phyloP scores from a whole-genome alignment of 2,797 vertebrate species.

The Carcharodon carcharias region DNA sequence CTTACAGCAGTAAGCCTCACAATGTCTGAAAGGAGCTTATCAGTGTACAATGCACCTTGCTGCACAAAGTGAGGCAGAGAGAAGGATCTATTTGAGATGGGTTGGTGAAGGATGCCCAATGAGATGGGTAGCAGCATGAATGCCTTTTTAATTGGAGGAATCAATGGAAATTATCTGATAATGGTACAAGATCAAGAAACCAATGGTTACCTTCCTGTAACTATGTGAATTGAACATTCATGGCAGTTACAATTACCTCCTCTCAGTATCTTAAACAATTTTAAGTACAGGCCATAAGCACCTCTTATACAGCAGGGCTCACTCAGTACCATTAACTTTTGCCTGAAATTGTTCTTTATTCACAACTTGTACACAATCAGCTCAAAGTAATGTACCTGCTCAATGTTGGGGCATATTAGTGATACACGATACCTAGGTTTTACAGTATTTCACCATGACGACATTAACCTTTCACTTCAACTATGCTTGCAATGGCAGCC shows the following conservation, averaged over 20 bases:
- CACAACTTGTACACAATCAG: neutral
- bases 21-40: too few relatives aligned
- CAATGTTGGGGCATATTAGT: neutral
- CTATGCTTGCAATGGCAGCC: neutral
- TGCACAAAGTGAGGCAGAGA: neutral
- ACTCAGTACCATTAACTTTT: neutral
- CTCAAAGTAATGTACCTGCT: neutral
- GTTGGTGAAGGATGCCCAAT: neutral
- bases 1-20: too few relatives aligned
- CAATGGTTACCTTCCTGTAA: neutral
- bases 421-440: neutral
- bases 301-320: too few relatives aligned
- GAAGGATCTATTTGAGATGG: neutral
- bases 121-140: neutral
- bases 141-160: neutral
- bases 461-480: too few relatives aligned
- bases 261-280: too few relatives aligned
- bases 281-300: too few relatives aligned
- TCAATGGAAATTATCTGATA: neutral
- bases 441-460: too few relatives aligned
- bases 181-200: neutral
- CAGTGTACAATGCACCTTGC: too few relatives aligned
- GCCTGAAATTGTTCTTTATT: too few relatives aligned
- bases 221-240: neutral
- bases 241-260: too few relatives aligned